A percentile compares a stretch with the other conserved stretches of the same genome.
These are phyloP conservation scores for Phacellophora camtschatica DNA, from an alignment of 30 jellyfish, hydroid and myxozoan species.

Conservation along the genomic window DNA sequence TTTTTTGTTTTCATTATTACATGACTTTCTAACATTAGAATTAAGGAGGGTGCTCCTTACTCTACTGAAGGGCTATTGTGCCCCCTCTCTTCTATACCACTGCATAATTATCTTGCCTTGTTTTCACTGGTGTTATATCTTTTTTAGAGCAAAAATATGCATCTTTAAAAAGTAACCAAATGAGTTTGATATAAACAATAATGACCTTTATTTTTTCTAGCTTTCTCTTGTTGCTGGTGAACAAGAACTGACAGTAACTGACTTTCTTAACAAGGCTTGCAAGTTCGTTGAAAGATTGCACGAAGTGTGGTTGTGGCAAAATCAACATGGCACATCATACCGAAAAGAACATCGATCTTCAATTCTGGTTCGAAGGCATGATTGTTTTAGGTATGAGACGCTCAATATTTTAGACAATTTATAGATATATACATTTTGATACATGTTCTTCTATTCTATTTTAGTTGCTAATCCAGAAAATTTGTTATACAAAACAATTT, in stretches of 20 bases:
- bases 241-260: slow-evolving; percentile 67
- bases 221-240: slow-evolving; percentile 82
- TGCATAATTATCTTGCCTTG: too few relatives aligned
- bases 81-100: too few relatives aligned
- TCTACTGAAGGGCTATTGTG: too few relatives aligned
- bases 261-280: slow-evolving; percentile 77
- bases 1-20: too few relatives aligned
- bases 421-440: neutral
- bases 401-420: too few relatives aligned
- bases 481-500: too few relatives aligned
- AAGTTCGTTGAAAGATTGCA: slow-evolving; percentile 75
- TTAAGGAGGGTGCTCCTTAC: too few relatives aligned
- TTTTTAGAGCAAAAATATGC: neutral
- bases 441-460: too few relatives aligned
- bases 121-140: neutral
- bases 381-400: slow-evolving; percentile 83
- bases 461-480: too few relatives aligned
- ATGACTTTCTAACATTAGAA: too few relatives aligned
- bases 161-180: too few relatives aligned
- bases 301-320: slow-evolving; percentile 97
- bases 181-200: too few relatives aligned
- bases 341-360: slow-evolving; percentile 94
- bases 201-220: slow-evolving; percentile 21
- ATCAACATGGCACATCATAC: slow-evolving; percentile 82
- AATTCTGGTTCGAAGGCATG: slow-evolving; percentile 73